A percentile compares a stretch with the other conserved stretches of the same genome.
phyloP scores from a whole-genome alignment of 2,888 invertebrate genomes.

The Toxonevra muliebris region DNA sequence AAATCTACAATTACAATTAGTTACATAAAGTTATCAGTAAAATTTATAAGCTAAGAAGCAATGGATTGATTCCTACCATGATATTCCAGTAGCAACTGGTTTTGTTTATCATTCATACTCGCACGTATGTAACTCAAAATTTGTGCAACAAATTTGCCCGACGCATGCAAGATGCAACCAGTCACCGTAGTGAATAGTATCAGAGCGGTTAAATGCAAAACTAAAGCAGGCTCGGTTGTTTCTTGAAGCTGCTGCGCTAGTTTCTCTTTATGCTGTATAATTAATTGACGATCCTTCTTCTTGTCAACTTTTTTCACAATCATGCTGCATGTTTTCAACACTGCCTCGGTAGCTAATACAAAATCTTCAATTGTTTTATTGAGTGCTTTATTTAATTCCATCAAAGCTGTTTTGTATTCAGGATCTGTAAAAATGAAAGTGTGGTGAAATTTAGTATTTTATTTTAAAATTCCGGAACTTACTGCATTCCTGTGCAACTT shows the following conservation, averaged over 20 bases:
- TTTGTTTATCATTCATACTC: constrained; percentile 74
- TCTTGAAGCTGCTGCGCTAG: constrained; percentile 80
- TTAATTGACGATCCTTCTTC: constrained; percentile 81
- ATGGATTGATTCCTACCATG: constrained; percentile 72
- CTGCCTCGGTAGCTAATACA: constrained; percentile 76
- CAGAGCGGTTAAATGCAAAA: constrained; percentile 79
- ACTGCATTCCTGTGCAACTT: constrained; percentile 73
- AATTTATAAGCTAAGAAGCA: neutral
- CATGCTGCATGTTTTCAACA: constrained; percentile 78
- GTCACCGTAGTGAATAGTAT: constrained; percentile 83
- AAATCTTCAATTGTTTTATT: constrained; percentile 81
- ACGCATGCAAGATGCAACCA: constrained; percentile 87
- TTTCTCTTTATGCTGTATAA: constrained; percentile 83
- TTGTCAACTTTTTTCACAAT: constrained; percentile 89
- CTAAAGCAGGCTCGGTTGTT: constrained; percentile 80
- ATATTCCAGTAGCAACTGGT: constrained; percentile 73
- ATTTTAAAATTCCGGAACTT: constrained; percentile 24
- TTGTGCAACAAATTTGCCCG: constrained; percentile 90
- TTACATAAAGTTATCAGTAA: neutral
- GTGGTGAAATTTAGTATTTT: neutral
- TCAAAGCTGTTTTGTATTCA: constrained; percentile 74
- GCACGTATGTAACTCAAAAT: constrained; percentile 78
- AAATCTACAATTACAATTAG: constrained; percentile 68
- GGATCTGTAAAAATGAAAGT: constrained; percentile 64
- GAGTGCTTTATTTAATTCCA: constrained; percentile 75